These are phyloP conservation scores for Agonopterix subpropinquella DNA, from an alignment of 2,888 invertebrate genomes.

Conservation along the genomic window DNA sequence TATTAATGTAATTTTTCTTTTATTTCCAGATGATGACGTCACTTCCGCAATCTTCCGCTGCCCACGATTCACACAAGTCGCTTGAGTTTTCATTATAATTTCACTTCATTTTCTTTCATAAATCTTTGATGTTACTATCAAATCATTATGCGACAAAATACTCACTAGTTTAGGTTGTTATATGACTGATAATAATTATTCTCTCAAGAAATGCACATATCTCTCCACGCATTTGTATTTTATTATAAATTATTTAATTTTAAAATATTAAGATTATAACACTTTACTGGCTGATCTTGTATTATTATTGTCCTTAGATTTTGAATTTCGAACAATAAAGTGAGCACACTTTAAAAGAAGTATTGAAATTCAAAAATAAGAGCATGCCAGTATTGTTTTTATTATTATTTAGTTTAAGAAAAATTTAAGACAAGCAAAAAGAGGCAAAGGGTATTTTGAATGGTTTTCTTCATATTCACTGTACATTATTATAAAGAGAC, in stretches of 20 bases:
- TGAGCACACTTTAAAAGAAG: neutral
- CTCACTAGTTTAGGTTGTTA: slow-evolving; percentile 52
- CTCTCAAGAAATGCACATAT: slow-evolving; percentile 46
- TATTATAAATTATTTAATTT: slow-evolving; percentile 40
- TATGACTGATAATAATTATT: slow-evolving; percentile 51
- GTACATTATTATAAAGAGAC: slow-evolving; percentile 61
- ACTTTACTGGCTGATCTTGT: slow-evolving; percentile 8
- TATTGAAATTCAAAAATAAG: slow-evolving; percentile 9
- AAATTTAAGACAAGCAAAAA: slow-evolving; percentile 61
- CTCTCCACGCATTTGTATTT: slow-evolving; percentile 59
- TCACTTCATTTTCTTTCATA: slow-evolving; percentile 8
- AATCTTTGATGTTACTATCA: slow-evolving; percentile 13
- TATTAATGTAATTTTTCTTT: slow-evolving; percentile 19
- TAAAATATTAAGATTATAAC: slow-evolving; percentile 5
- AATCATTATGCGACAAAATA: slow-evolving; percentile 34
- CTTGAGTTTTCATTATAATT: slow-evolving; percentile 6
- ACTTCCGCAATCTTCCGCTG: slow-evolving; percentile 31
- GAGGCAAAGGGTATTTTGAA: slow-evolving; percentile 68
- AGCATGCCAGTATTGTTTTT: neutral
- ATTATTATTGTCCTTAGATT: slow-evolving; percentile 3
- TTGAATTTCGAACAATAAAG: slow-evolving; percentile 2
- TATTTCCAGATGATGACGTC: slow-evolving; percentile 46
- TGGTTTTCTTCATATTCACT: slow-evolving; percentile 54
- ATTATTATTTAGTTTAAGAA: slow-evolving; percentile 27
- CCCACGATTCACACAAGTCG: slow-evolving; percentile 34